Evolutionary conservation across 2,888 invertebrate species (phyloP).

Genomic region (Theristus sp.): DNA sequence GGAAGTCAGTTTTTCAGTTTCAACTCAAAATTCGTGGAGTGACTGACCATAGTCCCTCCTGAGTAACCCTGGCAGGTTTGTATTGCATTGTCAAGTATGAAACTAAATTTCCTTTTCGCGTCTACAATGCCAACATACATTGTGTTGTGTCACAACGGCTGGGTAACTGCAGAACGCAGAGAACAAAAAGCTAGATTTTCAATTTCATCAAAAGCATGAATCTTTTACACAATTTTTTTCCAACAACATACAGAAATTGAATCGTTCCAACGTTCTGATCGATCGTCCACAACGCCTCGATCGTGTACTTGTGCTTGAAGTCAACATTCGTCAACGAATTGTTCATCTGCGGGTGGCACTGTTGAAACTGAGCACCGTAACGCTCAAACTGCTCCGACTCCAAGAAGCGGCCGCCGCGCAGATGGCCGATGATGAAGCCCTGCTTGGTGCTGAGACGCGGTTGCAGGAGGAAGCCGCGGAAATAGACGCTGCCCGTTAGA

Average conservation of each 20-base stretch:
- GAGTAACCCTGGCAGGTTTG: too few species aligned
- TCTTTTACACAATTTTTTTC: too few species aligned
- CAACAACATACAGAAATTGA: conserved; percentile 7
- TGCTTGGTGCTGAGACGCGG: conserved; percentile 5
- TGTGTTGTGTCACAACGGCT: too few species aligned
- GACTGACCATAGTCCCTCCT: too few species aligned
- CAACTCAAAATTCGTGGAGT: not conserved
- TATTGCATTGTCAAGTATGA: too few species aligned
- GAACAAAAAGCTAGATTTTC: too few species aligned
- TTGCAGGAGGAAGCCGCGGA: conserved; percentile 5
- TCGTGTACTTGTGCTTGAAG: not conserved
- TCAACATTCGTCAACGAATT: conserved; percentile 4
- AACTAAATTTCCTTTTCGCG: too few species aligned
- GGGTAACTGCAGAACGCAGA: too few species aligned
- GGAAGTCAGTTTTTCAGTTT: not conserved
- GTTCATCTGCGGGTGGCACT: conserved; percentile 1
- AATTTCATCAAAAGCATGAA: too few species aligned
- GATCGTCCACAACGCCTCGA: conserved; percentile 1
- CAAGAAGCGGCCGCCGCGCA: conserved; percentile 5
- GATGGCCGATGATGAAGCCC: conserved; percentile 7
- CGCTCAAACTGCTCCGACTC: not conserved
- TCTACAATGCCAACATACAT: too few species aligned
- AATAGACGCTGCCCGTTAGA: not conserved
- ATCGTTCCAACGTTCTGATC: conserved; percentile 2
- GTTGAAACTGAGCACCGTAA: not conserved